These are phyloP conservation scores for Colaptes auratus DNA, from an alignment of 2,113 vertebrate species.

Conservation along the genomic window DNA sequence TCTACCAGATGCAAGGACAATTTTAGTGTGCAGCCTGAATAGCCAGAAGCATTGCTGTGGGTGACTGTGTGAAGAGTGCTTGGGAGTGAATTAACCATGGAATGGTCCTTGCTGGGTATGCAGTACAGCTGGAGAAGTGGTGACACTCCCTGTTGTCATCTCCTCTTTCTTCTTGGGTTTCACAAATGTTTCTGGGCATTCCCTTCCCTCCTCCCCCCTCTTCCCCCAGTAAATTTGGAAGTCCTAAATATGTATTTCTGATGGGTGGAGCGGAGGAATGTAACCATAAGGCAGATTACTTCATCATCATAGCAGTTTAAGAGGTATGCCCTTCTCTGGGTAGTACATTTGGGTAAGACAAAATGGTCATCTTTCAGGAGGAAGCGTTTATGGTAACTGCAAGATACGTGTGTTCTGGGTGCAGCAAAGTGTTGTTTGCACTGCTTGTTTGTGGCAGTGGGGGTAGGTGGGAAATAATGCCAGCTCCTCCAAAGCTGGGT, in stretches of 20 bases:
- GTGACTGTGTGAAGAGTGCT: neutral
- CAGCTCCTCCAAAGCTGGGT: neutral
- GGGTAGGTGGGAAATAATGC: neutral
- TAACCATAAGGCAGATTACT: neutral
- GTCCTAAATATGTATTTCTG: neutral
- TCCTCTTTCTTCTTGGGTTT: neutral
- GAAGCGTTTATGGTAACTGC: neutral
- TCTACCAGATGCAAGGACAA: neutral
- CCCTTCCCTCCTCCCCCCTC: fast-evolving
- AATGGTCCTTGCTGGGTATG: neutral
- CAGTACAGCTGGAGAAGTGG: neutral
- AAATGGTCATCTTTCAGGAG: neutral
- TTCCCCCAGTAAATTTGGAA: neutral
- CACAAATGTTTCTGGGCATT: neutral
- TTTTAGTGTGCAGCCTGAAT: neutral
- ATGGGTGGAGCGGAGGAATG: too few species aligned
- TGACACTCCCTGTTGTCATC: fast-evolving
- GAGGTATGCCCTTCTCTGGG: neutral
- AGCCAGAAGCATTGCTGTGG: neutral
- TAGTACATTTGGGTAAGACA: neutral
- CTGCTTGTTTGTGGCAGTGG: fast-evolving
- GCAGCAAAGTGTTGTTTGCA: neutral
- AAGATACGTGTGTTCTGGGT: neutral
- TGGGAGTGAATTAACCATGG: neutral
- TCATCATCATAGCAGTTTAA: neutral